Base-by-base conservation (phyloP, 2,113 vertebrate genomes). In the Microtus ochrogaster region DNA sequence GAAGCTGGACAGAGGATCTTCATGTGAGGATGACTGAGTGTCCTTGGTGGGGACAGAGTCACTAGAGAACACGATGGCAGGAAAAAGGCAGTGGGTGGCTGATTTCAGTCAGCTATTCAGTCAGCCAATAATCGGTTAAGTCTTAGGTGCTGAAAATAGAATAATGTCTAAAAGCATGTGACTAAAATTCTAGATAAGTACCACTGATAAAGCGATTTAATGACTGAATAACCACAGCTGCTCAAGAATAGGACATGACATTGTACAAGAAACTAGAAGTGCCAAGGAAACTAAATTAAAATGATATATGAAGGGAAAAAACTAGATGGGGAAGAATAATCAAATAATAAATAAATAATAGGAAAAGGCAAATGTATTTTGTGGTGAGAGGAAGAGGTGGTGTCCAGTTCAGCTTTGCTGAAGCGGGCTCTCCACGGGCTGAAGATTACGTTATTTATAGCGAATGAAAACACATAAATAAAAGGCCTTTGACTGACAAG, bases 371-470 rank as follows among this genome's bases (percentile, higher is more conserved):
- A 9, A 17, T 2, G 52, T 2, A 16, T 61, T 89, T 86, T 55
- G 33, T 55, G 9, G 0, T 30, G 3, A 30, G 21, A 55, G 22
- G 30, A 14, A 39, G 41, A 89, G 3, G 1, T 65, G 41, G 52
- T 41, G 36, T 0, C 21, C 47, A 12, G 9, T 7, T 2, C 55
- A 63, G 44, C 9, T 22, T 16, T 2, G 0, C 7, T 33, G 4
- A 22, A 8, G n/a, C 26, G 9, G 12, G 1, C 17, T 85, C 17
- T 85, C 81, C 47, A 30, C 3, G 52, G 5, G 22, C 13, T 14
- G 1, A 6, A 4, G 41, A 30, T 1, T 36, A 14, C 14, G 16
- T 22, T 44, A 65, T n/a, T 83, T 87, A 28, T 1, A 30, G 3
- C 1, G 4, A 83, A 30, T 7, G 21, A 66, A 47, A 19, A 47